Percentiles rank a stretch among this genome's conserved stretches.
Conservation (phyloP, 2,888 invertebrate genomes). For the Hecatera dysodea region DNA sequence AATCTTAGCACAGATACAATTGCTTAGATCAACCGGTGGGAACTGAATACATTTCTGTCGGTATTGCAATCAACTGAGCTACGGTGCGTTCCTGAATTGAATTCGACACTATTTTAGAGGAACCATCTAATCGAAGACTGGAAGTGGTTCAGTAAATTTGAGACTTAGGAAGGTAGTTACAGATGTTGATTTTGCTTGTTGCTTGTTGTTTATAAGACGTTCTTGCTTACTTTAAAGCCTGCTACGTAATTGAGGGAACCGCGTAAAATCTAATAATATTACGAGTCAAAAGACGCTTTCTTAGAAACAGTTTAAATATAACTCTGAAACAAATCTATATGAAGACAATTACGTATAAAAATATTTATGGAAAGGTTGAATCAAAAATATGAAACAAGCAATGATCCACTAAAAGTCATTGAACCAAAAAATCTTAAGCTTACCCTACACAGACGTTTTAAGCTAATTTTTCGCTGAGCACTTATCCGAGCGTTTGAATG, state of each 20-base stretch:
- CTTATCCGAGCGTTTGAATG: conserved; percentile 49
- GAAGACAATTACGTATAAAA: not conserved
- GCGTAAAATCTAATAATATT: not conserved
- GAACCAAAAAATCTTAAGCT: conserved; percentile 31
- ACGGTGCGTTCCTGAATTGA: conserved; percentile 36
- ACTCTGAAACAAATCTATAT: not conserved
- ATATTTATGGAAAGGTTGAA: not conserved
- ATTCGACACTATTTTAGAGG: conserved; percentile 32
- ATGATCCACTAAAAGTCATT: conserved; percentile 12
- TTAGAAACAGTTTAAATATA: too few relatives aligned
- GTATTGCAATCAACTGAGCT: conserved; percentile 16
- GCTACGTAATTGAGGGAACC: not conserved
- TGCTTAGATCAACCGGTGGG: conserved; percentile 48
- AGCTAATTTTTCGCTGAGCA: conserved; percentile 59
- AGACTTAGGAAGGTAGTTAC: not conserved
- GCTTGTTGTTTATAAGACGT: not conserved
- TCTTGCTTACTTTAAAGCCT: not conserved
- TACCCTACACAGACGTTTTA: conserved; percentile 39
- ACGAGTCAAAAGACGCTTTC: not conserved
- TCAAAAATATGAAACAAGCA: conserved; percentile 5
- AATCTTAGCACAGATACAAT: conserved; percentile 53
- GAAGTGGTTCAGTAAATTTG: not conserved
- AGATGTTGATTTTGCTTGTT: conserved; percentile 2
- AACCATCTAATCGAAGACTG: not conserved
- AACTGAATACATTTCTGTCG: conserved; percentile 37